Percentiles rank a stretch among this genome's conserved stretches.
Evolutionary conservation across 2,113 vertebrate genomes (phyloP).

Genomic region (Notothenia rossii): DNA sequence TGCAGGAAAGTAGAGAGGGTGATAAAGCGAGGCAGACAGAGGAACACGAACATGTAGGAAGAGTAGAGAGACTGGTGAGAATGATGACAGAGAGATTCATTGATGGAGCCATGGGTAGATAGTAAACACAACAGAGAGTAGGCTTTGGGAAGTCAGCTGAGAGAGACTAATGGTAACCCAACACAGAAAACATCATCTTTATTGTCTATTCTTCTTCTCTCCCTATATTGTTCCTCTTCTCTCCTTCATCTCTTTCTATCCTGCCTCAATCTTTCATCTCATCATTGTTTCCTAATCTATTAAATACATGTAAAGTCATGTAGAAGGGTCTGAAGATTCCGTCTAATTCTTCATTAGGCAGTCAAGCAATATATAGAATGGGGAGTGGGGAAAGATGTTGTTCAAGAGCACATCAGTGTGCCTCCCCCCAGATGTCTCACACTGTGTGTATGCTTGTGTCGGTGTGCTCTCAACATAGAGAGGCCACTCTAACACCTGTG

Average conservation of each 20-base stretch:
- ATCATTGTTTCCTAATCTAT: not conserved
- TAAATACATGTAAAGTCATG: not conserved
- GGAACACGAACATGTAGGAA: conserved; percentile 10
- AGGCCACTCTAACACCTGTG: conserved; percentile 41
- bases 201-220: not conserved
- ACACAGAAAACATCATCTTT: not conserved
- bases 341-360: conserved; percentile 51
- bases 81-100: conserved; percentile 26
- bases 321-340: not conserved
- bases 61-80: conserved; percentile 7
- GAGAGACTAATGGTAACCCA: not conserved
- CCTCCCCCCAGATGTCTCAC: conserved; percentile 6
- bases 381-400: conserved; percentile 30
- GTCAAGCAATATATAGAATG: conserved; percentile 35
- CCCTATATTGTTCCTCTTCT: not conserved
- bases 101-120: not conserved
- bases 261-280: conserved; percentile 10
- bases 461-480: conserved; percentile 5
- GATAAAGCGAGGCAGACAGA: conserved; percentile 22
- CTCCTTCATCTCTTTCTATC: conserved; percentile 10
- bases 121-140: conserved; percentile 24
- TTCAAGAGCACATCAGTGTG: conserved; percentile 33
- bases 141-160: not conserved
- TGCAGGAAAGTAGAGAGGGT: not conserved
- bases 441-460: not conserved